Percentiles rank a stretch among this genome's conserved stretches.
These are phyloP conservation scores for Catharus minimus DNA, from an alignment of 2,113 vertebrate genomes.

Conservation along the genomic window DNA sequence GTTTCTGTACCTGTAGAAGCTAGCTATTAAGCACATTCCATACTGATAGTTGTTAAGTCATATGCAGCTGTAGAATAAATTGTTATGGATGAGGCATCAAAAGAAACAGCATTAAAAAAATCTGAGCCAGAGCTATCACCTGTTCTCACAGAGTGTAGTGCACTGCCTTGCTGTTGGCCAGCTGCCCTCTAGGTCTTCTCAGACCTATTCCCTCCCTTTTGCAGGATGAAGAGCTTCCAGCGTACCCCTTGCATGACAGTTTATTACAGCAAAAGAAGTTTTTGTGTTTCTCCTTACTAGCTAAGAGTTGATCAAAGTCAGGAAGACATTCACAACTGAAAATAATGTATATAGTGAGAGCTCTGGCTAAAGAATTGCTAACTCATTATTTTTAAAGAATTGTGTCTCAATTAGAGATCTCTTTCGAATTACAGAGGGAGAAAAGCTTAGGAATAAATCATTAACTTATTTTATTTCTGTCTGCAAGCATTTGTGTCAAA, in stretches of 20 bases:
- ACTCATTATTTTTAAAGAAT: not conserved
- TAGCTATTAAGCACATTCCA: not conserved
- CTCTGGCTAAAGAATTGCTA: not conserved
- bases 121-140: not conserved
- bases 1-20: not conserved
- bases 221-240: not conserved
- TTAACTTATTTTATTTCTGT: not conserved
- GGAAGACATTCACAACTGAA: not conserved
- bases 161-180: not conserved
- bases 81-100: not conserved
- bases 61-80: not conserved
- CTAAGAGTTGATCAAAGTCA: not conserved
- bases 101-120: not conserved
- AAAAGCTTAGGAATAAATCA: not conserved
- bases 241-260: not conserved
- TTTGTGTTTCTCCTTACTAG: not conserved
- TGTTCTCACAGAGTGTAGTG: not conserved
- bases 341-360: not conserved
- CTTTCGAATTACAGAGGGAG: not conserved
- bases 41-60: conserved; percentile 13
- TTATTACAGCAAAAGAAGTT: not conserved
- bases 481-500: not conserved
- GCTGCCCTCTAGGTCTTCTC: not conserved
- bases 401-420: not conserved
- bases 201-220: not conserved